Evolutionary conservation across 2,797 vertebrate genomes (phyloP).

Genomic region (Pangasius sanitwongsei): DNA sequence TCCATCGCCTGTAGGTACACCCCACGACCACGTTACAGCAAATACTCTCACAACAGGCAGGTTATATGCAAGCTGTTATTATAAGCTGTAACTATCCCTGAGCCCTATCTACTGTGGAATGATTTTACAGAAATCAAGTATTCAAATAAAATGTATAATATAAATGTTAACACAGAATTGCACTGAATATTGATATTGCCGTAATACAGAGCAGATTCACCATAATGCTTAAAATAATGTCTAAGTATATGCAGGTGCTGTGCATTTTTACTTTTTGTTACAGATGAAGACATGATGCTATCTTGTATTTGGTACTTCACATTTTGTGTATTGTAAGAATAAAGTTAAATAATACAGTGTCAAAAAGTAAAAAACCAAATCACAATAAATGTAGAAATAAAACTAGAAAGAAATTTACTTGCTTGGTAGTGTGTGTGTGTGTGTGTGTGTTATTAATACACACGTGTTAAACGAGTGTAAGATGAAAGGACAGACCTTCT

Average conservation of each 20-base stretch:
- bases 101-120: background rate
- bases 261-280: too few relatives aligned
- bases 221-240: background rate
- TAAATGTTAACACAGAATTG: background rate
- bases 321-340: background rate
- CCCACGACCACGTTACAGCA: conserved; percentile 31
- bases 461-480: background rate
- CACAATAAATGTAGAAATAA: background rate
- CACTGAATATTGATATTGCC: background rate
- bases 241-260: background rate
- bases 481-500: conserved; percentile 75
- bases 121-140: background rate
- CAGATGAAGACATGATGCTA: background rate
- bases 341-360: too few relatives aligned
- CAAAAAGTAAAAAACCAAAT: background rate
- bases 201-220: background rate
- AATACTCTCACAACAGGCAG: background rate
- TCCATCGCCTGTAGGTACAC: conserved; percentile 83
- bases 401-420: background rate
- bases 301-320: background rate
- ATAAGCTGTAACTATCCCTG: background rate
- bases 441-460: background rate
- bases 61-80: background rate
- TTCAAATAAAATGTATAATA: background rate
- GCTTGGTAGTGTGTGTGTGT: background rate